phyloP scores from a whole-genome alignment of 2,113 vertebrate genomes.

The Copsychus sechellarum region DNA sequence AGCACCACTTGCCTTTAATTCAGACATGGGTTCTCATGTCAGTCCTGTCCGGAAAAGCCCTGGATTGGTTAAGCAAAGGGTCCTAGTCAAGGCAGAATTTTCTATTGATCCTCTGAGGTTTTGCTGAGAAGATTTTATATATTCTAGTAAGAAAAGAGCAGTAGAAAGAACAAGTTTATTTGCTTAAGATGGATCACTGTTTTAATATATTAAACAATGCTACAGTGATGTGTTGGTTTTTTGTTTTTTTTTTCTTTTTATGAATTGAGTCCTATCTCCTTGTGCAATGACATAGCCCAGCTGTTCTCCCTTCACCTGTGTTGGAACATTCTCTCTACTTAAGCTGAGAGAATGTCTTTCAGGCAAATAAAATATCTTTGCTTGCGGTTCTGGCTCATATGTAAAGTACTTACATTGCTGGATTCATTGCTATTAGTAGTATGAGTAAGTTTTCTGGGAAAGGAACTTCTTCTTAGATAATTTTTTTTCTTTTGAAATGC shows the following conservation, averaged over 20 bases:
- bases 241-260: background rate
- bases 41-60: background rate
- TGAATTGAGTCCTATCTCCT: background rate
- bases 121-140: background rate
- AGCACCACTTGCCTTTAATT: background rate
- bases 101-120: background rate
- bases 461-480: background rate
- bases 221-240: background rate
- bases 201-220: background rate
- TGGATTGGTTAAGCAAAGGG: background rate
- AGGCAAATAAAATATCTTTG: constrained; percentile 25
- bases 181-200: background rate
- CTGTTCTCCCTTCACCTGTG: constrained; percentile 6
- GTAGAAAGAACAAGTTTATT: background rate
- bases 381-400: background rate
- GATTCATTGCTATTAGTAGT: background rate
- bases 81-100: background rate
- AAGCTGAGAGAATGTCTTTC: constrained; percentile 10
- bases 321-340: constrained; percentile 14
- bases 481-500: background rate
- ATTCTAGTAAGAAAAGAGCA: background rate
- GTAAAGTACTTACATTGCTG: background rate
- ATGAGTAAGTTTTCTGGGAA: constrained; percentile 1
- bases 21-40: background rate
- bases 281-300: background rate